phyloP scores from a whole-genome alignment of 1,140 invertebrate genomes.

The Theocolax elegans region DNA sequence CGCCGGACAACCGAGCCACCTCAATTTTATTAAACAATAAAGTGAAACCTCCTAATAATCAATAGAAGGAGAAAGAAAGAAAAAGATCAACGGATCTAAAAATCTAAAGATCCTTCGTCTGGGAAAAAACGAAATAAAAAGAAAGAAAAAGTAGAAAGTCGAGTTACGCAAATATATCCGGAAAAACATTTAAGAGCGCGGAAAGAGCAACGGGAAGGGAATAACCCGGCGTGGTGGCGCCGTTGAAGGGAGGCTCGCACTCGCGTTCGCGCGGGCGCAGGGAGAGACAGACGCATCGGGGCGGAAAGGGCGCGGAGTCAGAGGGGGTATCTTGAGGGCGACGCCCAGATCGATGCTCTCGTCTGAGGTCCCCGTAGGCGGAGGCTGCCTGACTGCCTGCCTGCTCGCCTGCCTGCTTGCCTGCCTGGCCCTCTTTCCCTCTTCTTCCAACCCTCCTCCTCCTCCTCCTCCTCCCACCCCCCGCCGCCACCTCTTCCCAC shows the following conservation, averaged over 20 bases:
- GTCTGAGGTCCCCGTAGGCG: slow-evolving; percentile 57
- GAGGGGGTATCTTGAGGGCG: slow-evolving; percentile 56
- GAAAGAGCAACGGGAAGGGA: too few relatives aligned
- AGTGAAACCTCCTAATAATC: too few relatives aligned
- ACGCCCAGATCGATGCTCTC: slow-evolving; percentile 62
- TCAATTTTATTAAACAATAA: too few relatives aligned
- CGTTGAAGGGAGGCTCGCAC: too few relatives aligned
- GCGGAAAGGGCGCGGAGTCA: slow-evolving; percentile 9
- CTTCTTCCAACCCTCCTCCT: neutral
- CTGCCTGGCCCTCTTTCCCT: slow-evolving; percentile 26
- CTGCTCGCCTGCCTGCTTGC: slow-evolving; percentile 41
- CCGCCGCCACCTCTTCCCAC: neutral
- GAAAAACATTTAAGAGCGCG: neutral
- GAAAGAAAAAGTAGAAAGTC: too few relatives aligned
- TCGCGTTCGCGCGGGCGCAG: neutral
- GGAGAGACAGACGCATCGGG: slow-evolving; percentile 29
- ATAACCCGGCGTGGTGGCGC: too few relatives aligned
- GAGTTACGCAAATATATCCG: too few relatives aligned
- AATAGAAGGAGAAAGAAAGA: too few relatives aligned
- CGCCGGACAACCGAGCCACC: too few relatives aligned
- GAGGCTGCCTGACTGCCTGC: slow-evolving; percentile 48
- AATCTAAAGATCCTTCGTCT: too few relatives aligned
- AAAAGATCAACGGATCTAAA: too few relatives aligned
- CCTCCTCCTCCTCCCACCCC: neutral
- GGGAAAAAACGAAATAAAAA: too few relatives aligned